Conservation (phyloP, 1,140 invertebrate species). For the Dufourea novaeangliae region DNA sequence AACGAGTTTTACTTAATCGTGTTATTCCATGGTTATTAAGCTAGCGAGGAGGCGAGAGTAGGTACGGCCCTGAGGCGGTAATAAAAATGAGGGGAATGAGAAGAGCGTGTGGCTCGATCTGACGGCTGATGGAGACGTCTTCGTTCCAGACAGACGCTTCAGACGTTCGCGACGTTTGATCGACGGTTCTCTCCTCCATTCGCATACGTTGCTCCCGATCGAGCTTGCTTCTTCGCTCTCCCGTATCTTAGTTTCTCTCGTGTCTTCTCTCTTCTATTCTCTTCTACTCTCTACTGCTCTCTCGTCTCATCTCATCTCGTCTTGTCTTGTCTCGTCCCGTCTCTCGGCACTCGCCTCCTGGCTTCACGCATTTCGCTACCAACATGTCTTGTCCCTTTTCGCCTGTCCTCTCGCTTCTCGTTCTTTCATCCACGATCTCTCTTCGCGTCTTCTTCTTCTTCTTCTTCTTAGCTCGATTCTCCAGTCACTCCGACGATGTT, state of each 20-base stretch:
- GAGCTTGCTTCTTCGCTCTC: conserved; percentile 38
- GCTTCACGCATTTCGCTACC: conserved; percentile 21
- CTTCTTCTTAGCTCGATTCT: conserved; percentile 33
- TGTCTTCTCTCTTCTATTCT: background rate
- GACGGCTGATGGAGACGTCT: conserved; percentile 77
- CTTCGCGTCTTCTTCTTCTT: conserved; percentile 41
- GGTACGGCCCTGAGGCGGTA: conserved; percentile 62
- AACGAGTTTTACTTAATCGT: conserved; percentile 9
- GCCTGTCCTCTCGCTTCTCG: conserved; percentile 24
- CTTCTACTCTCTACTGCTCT: conserved; percentile 3
- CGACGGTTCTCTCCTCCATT: conserved; percentile 70
- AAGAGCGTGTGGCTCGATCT: conserved; percentile 65
- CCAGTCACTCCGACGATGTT: conserved; percentile 50
- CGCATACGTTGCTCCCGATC: conserved; percentile 59
- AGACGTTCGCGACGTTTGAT: conserved; percentile 76
- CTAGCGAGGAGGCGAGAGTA: conserved; percentile 21
- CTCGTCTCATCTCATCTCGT: background rate
- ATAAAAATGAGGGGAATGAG: conserved; percentile 69
- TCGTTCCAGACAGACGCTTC: conserved; percentile 74
- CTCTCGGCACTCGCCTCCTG: background rate
- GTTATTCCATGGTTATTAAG: conserved; percentile 10
- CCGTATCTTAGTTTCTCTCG: background rate
- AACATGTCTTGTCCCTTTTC: conserved; percentile 26
- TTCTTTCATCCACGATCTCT: conserved; percentile 42
- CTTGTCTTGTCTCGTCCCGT: conserved; percentile 12